Evolutionary conservation across 1,140 invertebrate species (phyloP), one percentile per base, ranked within the genome.

Genomic region (Neotoxoptera formosana): DNA sequence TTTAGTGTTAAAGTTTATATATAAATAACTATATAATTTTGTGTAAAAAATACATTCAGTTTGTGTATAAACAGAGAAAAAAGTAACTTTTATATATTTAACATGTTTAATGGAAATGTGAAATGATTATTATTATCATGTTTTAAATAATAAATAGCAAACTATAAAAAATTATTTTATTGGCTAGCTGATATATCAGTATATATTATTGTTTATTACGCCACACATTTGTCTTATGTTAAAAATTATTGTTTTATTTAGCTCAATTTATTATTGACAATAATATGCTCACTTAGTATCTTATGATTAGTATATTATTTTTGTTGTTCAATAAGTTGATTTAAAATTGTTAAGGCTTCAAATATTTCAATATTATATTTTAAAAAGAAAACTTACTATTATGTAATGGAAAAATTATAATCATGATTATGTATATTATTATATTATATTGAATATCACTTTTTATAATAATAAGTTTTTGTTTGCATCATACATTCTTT

Each of bases 261-360:
- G 91, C 91, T 93, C 91, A 93, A 93, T 86, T 84, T 86, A 93
- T 93, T 86, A 84, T 93, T 86, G 91, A 93, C 91, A 93, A 86
- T 93, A 93, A 86, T 93, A 84, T 53, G 91, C 91, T 93, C 91
- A 93, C 81, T 93, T 93, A 93, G 91, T 93, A 51, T 41, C 48
- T 93, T 86, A 83, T 84, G 48, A 48, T 83, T 84, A 86, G 34
- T 84, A 23, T 91, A 83, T 83, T 53, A 84, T 93, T 84, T 47
- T 84, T 93, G n/a, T 84, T 86, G 91, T 93, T 93, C 47, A 41
- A 30, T 34, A 83, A 81, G 47, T 81, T 51, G 34, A 92, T 83
- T 92, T 36, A 51, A 84, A 56, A 53, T 41, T 83, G 34, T 93
- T 84, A 92, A 83, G 45, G 34, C 47, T 76, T 92, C 47, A 48